These are phyloP conservation scores for Poecilia picta DNA, from an alignment of 2,797 vertebrate genomes.

Conservation along the genomic window DNA sequence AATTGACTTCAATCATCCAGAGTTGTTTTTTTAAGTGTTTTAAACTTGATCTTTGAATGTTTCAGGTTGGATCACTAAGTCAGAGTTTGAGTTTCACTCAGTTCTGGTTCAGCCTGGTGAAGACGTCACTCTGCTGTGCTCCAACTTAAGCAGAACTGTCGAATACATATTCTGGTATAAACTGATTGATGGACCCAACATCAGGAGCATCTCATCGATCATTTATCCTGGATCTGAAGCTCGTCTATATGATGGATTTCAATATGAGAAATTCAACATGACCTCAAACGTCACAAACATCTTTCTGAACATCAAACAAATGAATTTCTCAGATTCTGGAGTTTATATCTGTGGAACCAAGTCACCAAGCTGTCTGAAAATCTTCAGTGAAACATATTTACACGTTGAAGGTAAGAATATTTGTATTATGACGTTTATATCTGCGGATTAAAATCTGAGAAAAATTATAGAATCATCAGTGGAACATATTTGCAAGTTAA, in stretches of 20 bases:
- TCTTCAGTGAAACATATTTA: neutral
- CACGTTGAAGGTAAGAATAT: constrained; percentile 7
- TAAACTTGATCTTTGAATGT: neutral
- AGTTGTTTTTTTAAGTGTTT: neutral
- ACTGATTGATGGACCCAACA: neutral
- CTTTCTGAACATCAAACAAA: neutral
- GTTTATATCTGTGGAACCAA: neutral
- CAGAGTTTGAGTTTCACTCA: neutral
- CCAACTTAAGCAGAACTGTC: fast-evolving
- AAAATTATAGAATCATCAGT: fast-evolving
- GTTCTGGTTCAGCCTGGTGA: neutral
- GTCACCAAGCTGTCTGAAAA: neutral
- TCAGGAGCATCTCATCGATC: neutral
- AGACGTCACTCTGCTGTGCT: neutral
- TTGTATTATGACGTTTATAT: neutral
- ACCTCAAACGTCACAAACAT: neutral
- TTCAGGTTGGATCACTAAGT: neutral
- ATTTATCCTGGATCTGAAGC: no score
- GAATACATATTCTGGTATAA: neutral
- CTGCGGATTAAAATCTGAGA: neutral
- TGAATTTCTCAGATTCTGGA: neutral
- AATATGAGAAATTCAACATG: neutral
- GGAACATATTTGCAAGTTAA: neutral
- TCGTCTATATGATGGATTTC: neutral
- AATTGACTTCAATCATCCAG: neutral